Percentiles rank a stretch among this genome's conserved stretches.
phyloP scores from a whole-genome alignment of 2,113 vertebrate genomes.

The Pluvialis apricaria region DNA sequence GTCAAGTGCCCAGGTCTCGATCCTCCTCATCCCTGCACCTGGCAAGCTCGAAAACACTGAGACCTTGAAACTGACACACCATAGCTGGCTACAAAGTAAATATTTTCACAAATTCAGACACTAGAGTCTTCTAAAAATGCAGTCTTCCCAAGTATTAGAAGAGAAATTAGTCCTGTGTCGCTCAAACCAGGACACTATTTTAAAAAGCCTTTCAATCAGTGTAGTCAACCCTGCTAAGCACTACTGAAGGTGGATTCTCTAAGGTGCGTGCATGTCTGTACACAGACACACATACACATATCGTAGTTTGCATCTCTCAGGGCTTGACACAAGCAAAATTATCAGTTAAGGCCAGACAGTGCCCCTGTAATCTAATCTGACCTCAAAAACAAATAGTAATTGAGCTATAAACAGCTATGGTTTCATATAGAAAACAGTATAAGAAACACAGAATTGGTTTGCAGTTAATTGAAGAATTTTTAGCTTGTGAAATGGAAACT shows the following conservation, averaged over 20 bases:
- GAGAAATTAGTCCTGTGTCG: too few species aligned
- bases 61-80: too few species aligned
- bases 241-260: not conserved
- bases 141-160: too few species aligned
- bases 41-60: too few species aligned
- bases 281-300: not conserved
- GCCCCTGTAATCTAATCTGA: not conserved
- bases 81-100: too few species aligned
- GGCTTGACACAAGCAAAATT: not conserved
- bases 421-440: not conserved
- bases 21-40: too few species aligned
- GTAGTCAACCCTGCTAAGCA: not conserved
- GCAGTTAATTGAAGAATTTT: not conserved
- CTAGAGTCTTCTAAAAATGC: too few species aligned
- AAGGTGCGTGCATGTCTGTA: not conserved
- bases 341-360: not conserved
- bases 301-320: not conserved
- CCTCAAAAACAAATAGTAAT: not conserved
- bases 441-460: not conserved
- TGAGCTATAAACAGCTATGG: not conserved
- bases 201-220: not conserved
- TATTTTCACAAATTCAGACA: too few species aligned
- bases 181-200: not conserved
- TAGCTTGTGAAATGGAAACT: not conserved
- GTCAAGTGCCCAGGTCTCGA: too few species aligned